Conservation (phyloP, 2,888 invertebrate species). For the Synergus japonicus region DNA sequence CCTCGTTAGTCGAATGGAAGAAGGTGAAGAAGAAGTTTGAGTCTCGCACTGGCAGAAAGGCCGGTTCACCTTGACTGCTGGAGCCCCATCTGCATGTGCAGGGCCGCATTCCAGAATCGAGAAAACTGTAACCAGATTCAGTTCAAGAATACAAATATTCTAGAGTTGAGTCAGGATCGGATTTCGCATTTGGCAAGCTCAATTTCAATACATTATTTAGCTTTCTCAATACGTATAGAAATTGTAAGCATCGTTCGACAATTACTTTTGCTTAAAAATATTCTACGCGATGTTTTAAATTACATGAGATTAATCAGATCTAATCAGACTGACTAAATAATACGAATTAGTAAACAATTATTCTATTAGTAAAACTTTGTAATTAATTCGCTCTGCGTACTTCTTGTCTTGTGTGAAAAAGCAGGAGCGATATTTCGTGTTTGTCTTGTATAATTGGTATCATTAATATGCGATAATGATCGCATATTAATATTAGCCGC, state of each 20-base stretch:
- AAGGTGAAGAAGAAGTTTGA: slow-evolving; percentile 59
- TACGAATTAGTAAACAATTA: background rate
- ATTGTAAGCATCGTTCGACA: no score
- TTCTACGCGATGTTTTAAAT: background rate
- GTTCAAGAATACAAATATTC: background rate
- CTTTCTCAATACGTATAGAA: background rate
- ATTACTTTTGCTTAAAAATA: background rate
- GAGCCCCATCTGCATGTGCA: slow-evolving; percentile 67
- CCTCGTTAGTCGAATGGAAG: slow-evolving; percentile 68
- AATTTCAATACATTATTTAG: background rate
- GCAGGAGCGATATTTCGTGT: background rate
- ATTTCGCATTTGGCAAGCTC: background rate
- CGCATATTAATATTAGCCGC: background rate
- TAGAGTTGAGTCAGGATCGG: background rate
- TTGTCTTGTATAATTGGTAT: background rate
- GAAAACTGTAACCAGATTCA: slow-evolving; percentile 45
- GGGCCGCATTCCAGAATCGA: slow-evolving; percentile 57
- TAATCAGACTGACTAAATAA: background rate
- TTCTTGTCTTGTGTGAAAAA: background rate
- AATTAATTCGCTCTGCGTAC: background rate
- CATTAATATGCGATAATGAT: background rate
- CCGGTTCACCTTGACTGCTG: slow-evolving; percentile 76
- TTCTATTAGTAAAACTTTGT: background rate
- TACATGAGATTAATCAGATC: background rate
- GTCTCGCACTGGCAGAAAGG: slow-evolving; percentile 63